Evolutionary conservation across 2,113 vertebrate genomes (phyloP), one percentile per base, ranked within the genome.

Genomic region (Pteronura brasiliensis): DNA sequence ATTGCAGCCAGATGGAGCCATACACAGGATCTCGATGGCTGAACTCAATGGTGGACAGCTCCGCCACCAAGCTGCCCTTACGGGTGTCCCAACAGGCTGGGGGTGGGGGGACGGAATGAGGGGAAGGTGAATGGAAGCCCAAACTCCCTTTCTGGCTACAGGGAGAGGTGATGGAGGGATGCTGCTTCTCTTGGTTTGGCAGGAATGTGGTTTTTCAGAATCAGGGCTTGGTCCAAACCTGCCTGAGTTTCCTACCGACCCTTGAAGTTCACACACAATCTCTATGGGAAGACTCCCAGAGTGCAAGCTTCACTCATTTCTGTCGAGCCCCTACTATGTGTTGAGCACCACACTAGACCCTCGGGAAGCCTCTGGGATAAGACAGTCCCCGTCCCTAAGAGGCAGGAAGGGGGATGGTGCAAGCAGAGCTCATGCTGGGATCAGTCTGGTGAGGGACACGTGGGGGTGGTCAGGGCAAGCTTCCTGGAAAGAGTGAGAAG

Each of bases 21-120:
- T 99, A 99, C 95, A 99, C 99, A 0, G 99, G 99, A 97, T 99
- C 99, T 95, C 99, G 98, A 98, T 99, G 99, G 97, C 99, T 99
- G 96, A 99, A 96, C 95, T 99, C 99, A 17, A 99, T 97, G 0
- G 99, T 98, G 31, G 99, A 99, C 59, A 98, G 96, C 93, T 99
- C 99, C 9, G 99, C 97, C 0, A 99, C 99, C 96, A 99, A 98
- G 72, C 99, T 98, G 82, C 99, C 99, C 97, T 99, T 99, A 25
- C 99, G 98, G 8, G 99, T 99, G 98, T 99, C 99, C 99, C 99
- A 99, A 92, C 99, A 99, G 23, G 98, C 99, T 99, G 69, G 74
- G 89, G n/a, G 90, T 42, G 42, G 36, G 71, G 52, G 52, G 1
- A 1, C 49, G 0, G 52, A 14, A 8, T 0, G 1, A 29, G n/a